These are phyloP conservation scores for Elaphurus davidianus DNA, from an alignment of 2,113 vertebrate genomes.

Conservation along the genomic window DNA sequence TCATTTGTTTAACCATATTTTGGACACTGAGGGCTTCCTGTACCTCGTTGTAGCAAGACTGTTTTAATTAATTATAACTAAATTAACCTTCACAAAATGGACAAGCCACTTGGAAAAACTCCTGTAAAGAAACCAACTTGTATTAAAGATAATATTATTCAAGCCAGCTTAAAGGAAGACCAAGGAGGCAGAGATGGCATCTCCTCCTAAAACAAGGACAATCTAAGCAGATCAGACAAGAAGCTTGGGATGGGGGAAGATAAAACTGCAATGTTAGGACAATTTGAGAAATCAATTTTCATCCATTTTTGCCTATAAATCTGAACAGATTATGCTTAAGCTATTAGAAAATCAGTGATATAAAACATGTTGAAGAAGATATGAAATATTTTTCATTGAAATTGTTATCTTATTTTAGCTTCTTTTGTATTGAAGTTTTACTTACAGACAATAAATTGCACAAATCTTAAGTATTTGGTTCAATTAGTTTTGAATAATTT, in stretches of 20 bases:
- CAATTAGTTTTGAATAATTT: constrained; percentile 2
- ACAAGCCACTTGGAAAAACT: neutral
- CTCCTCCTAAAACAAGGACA: neutral
- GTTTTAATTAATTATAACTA: neutral
- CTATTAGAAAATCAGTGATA: neutral
- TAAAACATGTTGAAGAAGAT: neutral
- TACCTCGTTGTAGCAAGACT: neutral
- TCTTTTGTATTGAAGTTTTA: neutral
- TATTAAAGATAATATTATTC: neutral
- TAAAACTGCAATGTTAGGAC: neutral
- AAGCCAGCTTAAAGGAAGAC: neutral
- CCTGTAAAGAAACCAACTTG: neutral
- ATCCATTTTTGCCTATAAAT: neutral
- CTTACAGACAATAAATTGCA: constrained; percentile 5
- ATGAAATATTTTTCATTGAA: neutral
- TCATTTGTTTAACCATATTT: neutral
- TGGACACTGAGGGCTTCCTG: neutral
- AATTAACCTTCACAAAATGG: neutral
- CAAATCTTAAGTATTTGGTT: neutral
- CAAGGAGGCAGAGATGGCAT: neutral
- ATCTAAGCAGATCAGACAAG: neutral
- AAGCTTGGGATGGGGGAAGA: neutral
- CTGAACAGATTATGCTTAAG: neutral
- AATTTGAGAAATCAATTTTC: constrained; percentile 18
- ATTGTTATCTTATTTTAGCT: neutral